Percentiles rank a stretch among this genome's conserved stretches.
phyloP scores from a whole-genome alignment of 2,797 vertebrate genomes.

The Eidolon dupreanum region DNA sequence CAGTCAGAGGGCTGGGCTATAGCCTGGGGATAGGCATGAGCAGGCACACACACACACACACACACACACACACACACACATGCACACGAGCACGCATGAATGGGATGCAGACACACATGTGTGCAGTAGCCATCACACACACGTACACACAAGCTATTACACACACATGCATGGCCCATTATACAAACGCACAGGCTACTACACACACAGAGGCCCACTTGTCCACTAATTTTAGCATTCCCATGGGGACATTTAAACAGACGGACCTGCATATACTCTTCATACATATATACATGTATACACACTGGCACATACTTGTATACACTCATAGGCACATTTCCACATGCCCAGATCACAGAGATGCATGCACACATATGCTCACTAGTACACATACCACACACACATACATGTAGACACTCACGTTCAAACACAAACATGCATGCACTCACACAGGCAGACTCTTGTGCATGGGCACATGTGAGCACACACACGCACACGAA shows the following conservation, averaged over 20 bases:
- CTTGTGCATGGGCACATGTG: no score
- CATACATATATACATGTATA: background rate
- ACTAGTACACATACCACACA: background rate
- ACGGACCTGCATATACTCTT: background rate
- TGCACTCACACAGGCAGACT: background rate
- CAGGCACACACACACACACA: accelerated
- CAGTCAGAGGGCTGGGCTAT: slow-evolving; percentile 62
- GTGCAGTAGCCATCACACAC: background rate
- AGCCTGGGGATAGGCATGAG: slow-evolving; percentile 47
- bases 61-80: accelerated
- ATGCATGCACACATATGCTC: background rate
- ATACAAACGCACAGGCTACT: background rate
- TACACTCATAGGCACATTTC: background rate
- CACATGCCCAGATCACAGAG: background rate
- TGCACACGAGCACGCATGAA: background rate
- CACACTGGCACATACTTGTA: background rate
- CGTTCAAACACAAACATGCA: background rate
- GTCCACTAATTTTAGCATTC: background rate
- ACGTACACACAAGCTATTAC: background rate
- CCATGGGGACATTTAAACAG: background rate
- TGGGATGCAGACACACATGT: background rate
- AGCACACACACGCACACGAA: no score
- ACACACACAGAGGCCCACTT: background rate
- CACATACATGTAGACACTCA: background rate
- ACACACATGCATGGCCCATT: background rate